These are phyloP conservation scores for Embidobia sp. DNA, from an alignment of 2,888 invertebrate genomes.

Conservation along the genomic window DNA sequence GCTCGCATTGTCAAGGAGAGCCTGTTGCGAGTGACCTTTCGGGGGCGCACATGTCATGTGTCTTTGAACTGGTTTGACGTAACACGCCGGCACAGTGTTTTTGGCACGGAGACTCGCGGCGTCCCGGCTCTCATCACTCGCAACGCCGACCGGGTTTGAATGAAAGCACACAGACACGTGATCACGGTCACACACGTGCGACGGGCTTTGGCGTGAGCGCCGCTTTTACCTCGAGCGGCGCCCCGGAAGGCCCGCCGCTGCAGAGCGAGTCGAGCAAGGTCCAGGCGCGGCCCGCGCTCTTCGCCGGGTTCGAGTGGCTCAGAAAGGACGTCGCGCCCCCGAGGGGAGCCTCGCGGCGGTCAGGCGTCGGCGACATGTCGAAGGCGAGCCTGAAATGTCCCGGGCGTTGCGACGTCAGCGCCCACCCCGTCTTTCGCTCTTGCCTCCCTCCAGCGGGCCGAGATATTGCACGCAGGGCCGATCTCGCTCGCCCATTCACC, in stretches of 20 bases:
- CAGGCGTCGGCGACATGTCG: conserved; percentile 76
- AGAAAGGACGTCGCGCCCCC: conserved; percentile 72
- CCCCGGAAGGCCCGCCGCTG: conserved; percentile 33
- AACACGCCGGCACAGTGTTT: conserved; percentile 21
- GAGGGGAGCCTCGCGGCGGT: conserved; percentile 76
- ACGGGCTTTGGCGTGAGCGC: background rate
- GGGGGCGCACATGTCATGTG: conserved; percentile 37
- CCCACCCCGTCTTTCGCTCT: conserved; percentile 73
- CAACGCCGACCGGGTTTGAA: conserved; percentile 4
- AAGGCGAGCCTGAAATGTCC: conserved; percentile 79
- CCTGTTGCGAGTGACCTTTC: conserved; percentile 43
- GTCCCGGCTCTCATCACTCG: conserved; percentile 6
- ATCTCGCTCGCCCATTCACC: conserved; percentile 44
- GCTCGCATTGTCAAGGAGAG: conserved; percentile 30
- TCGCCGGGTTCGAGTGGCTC: conserved; percentile 15
- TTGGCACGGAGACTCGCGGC: conserved; percentile 3
- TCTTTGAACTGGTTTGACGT: conserved; percentile 14
- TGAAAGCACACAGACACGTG: conserved; percentile 42
- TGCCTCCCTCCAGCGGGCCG: conserved; percentile 47
- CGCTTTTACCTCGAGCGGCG: conserved; percentile 26
- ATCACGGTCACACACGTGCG: conserved; percentile 46
- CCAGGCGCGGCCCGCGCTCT: conserved; percentile 31
- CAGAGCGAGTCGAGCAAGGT: conserved; percentile 51
- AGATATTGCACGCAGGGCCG: conserved; percentile 57
- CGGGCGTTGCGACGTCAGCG: conserved; percentile 79